These are phyloP conservation scores for Chloropsis cyanopogon DNA, from an alignment of 2,113 vertebrate species.

Conservation along the genomic window DNA sequence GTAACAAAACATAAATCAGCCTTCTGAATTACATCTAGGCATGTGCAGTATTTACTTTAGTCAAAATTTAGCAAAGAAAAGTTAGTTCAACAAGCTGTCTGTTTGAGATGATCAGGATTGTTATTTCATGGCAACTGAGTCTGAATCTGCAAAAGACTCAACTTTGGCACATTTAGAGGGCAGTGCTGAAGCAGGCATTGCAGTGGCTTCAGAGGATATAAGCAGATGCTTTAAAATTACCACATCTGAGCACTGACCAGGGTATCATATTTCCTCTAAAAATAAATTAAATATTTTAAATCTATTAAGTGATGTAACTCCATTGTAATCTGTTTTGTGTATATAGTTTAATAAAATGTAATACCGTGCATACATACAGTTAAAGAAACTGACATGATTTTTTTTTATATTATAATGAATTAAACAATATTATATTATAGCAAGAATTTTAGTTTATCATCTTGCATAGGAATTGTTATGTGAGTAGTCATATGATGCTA, in stretches of 20 bases:
- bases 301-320: not conserved
- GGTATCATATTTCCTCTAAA: not conserved
- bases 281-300: not conserved
- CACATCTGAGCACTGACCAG: not conserved
- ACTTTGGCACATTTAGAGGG: not conserved
- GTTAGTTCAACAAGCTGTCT: not conserved
- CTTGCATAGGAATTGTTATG: not conserved
- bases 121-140: not conserved
- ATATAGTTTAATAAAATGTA: not conserved
- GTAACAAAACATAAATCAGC: not conserved
- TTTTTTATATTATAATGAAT: not conserved
- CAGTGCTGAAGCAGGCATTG: not conserved
- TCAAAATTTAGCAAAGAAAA: not conserved
- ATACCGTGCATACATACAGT: not conserved
- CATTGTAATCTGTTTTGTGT: not conserved
- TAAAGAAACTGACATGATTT: not conserved
- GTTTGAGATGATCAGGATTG: not conserved
- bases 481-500: not conserved
- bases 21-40: not conserved
- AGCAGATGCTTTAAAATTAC: not conserved
- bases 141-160: not conserved
- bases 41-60: not conserved
- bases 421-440: not conserved
- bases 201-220: not conserved
- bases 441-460: not conserved